Percentiles rank a stretch among this genome's conserved stretches.
phyloP scores from a whole-genome alignment of 2,113 vertebrate species.

The Oryzias melastigma region DNA sequence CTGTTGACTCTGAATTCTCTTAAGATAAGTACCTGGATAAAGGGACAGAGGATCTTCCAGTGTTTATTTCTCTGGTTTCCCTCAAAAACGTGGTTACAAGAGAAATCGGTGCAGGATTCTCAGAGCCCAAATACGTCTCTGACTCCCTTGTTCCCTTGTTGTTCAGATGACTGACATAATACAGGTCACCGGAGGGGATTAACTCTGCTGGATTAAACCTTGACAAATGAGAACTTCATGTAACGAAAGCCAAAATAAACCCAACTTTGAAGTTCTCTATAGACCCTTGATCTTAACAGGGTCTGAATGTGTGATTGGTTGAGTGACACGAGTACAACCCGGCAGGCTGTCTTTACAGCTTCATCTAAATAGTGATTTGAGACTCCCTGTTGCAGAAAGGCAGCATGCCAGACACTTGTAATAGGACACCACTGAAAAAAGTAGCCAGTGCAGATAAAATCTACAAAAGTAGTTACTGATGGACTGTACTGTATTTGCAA shows the following conservation, averaged over 20 bases:
- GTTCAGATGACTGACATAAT: conserved; percentile 11
- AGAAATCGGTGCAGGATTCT: not conserved
- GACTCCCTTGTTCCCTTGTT: no score
- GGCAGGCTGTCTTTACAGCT: conserved; percentile 10
- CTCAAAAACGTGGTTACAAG: no score
- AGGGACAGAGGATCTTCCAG: no score
- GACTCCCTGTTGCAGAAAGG: conserved; percentile 11
- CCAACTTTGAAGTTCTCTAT: conserved; percentile 2
- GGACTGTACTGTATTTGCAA: conserved; percentile 42
- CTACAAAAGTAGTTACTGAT: conserved; percentile 12
- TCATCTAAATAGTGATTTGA: conserved; percentile 36
- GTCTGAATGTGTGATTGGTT: conserved; percentile 25
- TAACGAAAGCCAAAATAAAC: conserved; percentile 9
- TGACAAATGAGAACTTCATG: conserved; percentile 2
- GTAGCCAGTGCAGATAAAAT: conserved; percentile 48
- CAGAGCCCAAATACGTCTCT: not conserved
- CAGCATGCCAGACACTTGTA: conserved; percentile 36
- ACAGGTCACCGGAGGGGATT: conserved; percentile 15
- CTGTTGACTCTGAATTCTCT: no score
- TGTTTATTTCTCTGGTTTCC: no score
- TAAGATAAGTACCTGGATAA: no score
- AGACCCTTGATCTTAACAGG: conserved; percentile 7
- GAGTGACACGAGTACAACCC: conserved; percentile 30
- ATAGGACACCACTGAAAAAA: conserved; percentile 39
- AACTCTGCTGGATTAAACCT: conserved; percentile 10